Evolutionary conservation across 2,888 invertebrate genomes (phyloP), one percentile per base, ranked within the genome.

Genomic region (Drosophila phalerata): DNA sequence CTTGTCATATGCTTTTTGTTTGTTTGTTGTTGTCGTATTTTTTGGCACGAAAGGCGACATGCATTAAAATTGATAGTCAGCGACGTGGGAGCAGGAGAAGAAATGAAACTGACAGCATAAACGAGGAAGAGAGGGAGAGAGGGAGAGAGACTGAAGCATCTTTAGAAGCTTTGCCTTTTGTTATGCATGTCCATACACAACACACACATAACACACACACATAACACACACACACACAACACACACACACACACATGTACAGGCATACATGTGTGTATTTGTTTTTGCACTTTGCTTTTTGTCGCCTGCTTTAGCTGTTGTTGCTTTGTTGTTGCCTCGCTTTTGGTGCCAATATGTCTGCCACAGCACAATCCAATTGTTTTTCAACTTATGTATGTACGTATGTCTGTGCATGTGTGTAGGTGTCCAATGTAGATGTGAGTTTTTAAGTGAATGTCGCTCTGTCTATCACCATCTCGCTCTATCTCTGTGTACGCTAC

Each of bases 21-120:
- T 75, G 57, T 68, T 72, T 77, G 48, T 58, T 67, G 45, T 38
- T 42, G 53, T 60, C 28, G 63, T 63, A 34, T 58, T 70, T 75
- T 77, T 77, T 78, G 77, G 78, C 77, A 74, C 73, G 66, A 74
- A 73, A 73, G 66, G 66, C 78, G 69, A 73, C 78, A 67, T 67
- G 79, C 77, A 77, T 77, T 78, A 73, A 77, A 73, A 74, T 78
- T 77, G 78, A 78, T 73, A 74, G 78, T 66, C 62, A 40, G 28
- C 62, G 69, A 73, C 48, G 60, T 62, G 65, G 61, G 30, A 49
- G 52, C 47, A 55, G 43, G 63, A 69, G 70, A 70, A 38, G 69
- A 73, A 78, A 70, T 73, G 73, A 56, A 77, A 73, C 63, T 77
- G 79, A 78, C 74, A 78, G 69, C 61, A 60, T 52, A 60, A 17